These are phyloP conservation scores for Meda fulgida DNA, from an alignment of 2,797 vertebrate genomes.

Conservation along the genomic window DNA sequence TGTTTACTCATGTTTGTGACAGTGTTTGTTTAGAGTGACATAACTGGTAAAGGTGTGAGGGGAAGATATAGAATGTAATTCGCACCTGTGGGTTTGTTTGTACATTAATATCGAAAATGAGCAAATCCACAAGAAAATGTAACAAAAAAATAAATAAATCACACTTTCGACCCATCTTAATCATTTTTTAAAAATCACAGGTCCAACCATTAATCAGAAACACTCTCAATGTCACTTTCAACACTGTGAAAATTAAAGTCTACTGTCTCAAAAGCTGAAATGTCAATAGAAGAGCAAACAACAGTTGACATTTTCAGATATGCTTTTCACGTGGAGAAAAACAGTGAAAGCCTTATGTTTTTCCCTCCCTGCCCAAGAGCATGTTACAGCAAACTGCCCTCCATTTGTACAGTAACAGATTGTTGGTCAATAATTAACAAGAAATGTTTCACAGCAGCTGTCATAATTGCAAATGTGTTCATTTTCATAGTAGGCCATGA, in stretches of 20 bases:
- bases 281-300: slow-evolving; percentile 9
- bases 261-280: neutral
- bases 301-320: neutral
- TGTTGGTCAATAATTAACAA: slow-evolving; percentile 78
- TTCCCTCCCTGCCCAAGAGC: slow-evolving; percentile 25
- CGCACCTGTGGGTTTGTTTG: too few relatives aligned
- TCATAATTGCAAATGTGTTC: slow-evolving; percentile 57
- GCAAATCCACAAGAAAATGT: too few relatives aligned
- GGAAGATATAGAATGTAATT: neutral
- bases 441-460: slow-evolving; percentile 55
- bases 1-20: slow-evolving; percentile 23
- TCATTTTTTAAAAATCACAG: too few relatives aligned
- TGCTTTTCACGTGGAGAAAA: neutral
- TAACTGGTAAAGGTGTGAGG: neutral
- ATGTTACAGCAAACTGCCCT: slow-evolving; percentile 2
- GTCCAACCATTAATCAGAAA: neutral
- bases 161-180: neutral
- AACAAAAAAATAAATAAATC: neutral
- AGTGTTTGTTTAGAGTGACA: neutral
- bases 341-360: neutral
- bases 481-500: slow-evolving; percentile 15
- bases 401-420: slow-evolving; percentile 66
- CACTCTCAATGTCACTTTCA: neutral
- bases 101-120: too few relatives aligned
- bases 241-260: neutral